phyloP scores from a whole-genome alignment of 2,113 vertebrate genomes.

The Myiozetetes cayanensis region DNA sequence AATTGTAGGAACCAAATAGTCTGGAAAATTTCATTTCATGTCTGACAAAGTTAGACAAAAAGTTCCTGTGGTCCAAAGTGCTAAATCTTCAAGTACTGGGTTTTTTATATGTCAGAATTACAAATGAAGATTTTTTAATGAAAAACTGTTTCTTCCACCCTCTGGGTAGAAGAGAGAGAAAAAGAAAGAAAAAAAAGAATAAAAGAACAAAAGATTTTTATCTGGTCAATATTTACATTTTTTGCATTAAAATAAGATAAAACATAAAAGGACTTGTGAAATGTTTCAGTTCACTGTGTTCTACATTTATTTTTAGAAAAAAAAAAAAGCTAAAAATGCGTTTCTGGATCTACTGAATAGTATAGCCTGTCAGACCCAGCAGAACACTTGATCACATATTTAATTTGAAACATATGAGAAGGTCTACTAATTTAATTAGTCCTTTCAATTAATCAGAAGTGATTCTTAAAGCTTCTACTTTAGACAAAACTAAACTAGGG shows the following conservation, averaged over 20 bases:
- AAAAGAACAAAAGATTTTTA: not conserved
- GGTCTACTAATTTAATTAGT: not conserved
- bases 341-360: not conserved
- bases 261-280: not conserved
- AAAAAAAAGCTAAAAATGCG: not conserved
- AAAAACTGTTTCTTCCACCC: not conserved
- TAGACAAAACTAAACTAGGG: not conserved
- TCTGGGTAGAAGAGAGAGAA: too few species aligned
- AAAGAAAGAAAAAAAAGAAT: not conserved
- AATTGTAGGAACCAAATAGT: slow-evolving; percentile 29
- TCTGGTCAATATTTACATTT: not conserved
- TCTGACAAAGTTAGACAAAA: not conserved
- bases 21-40: slow-evolving; percentile 23
- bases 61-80: not conserved
- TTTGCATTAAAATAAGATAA: not conserved
- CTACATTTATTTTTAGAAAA: not conserved
- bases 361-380: not conserved
- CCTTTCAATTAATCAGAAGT: not conserved
- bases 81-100: not conserved
- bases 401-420: not conserved
- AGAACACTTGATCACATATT: not conserved
- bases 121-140: not conserved
- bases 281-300: not conserved
- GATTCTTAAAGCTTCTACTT: not conserved
- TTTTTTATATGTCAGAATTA: not conserved